Conservation (phyloP, 2,797 vertebrate species). For the Spinus pinus region DNA sequence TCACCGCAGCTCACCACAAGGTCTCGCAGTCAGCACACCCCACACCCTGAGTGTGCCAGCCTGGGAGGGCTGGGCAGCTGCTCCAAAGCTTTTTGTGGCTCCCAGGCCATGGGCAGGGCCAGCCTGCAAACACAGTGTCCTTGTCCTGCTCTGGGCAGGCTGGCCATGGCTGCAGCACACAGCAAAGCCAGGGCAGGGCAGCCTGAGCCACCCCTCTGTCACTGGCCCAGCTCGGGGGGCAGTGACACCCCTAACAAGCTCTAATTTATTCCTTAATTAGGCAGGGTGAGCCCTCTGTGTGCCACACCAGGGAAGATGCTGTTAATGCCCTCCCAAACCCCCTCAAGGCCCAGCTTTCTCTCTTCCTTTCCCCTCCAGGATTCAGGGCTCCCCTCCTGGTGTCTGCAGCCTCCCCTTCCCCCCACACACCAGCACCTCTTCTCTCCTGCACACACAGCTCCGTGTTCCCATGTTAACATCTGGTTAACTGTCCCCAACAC, state of each 20-base stretch:
- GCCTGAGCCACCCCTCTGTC: not conserved
- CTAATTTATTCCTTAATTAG: not conserved
- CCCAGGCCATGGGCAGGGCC: not conserved
- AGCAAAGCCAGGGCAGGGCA: not conserved
- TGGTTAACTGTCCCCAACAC: not conserved
- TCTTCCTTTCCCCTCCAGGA: not conserved
- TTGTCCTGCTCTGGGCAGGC: not conserved
- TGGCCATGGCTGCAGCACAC: not conserved
- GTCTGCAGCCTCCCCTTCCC: not conserved
- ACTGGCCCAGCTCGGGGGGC: rapidly evolving
- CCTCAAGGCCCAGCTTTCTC: not conserved
- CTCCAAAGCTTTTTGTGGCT: not conserved
- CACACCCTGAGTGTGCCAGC: not conserved
- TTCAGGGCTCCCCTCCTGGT: not conserved
- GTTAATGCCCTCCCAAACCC: not conserved
- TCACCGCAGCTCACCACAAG: conserved; percentile 36
- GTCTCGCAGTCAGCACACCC: conserved; percentile 36
- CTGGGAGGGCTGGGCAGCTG: not conserved
- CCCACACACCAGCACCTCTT: rapidly evolving
- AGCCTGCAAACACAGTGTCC: rapidly evolving
- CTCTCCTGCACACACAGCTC: not conserved
- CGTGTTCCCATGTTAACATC: not conserved
- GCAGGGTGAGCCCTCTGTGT: not conserved
- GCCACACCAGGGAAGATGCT: not conserved
- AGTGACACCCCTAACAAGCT: rapidly evolving